Base-by-base conservation (phyloP, 1,140 invertebrate species). In the Drosophila rhopaloa region DNA sequence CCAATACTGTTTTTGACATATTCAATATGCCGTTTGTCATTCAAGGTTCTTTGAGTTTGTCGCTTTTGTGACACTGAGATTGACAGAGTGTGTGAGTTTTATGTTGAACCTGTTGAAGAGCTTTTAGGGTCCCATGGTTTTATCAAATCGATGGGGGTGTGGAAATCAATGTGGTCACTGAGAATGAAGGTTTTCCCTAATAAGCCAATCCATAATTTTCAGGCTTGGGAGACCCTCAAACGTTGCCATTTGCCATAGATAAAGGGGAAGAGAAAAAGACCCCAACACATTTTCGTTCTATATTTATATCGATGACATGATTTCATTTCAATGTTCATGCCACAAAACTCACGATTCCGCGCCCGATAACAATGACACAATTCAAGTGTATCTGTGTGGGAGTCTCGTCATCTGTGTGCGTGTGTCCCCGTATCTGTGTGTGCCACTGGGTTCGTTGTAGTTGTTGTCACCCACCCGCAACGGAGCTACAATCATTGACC, bases 271-370 rank as follows among this genome's bases (percentile, higher is more conserved):
- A 48, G 29, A 41, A 44, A 51, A 54, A 41, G 35, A 40, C 38
- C 47, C 35, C 37, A 47, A 65, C 44, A 58, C 37, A 71, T 55
- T 48, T 47, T 54, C 44, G 74, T 53, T 78, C 75, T 78, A 71
- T 78, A 78, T 78, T 78, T 79, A 78, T 79, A 79, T 79, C 67
- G 76, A 79, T 79, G 76, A 79, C 76, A 79, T 79, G 76, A 79
- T 79, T 79, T 79, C 67, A 72, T 79, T 79, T 79, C 76, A 79
- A 79, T 79, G 70, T 73, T 79, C 76, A 79, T 79, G 76, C 76
- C 76, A 79, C 76, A 79, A 79, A 72, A 78, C 75, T 72, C 76
- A 79, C 66, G 76, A 79, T 79, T 79, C 76, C 75, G 51, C 66
- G 38, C 59, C 53, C 67, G 76, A 79, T 79, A 79, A 79, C 76